phyloP scores from a whole-genome alignment of 2,797 vertebrate genomes.

The Crenichthys baileyi region DNA sequence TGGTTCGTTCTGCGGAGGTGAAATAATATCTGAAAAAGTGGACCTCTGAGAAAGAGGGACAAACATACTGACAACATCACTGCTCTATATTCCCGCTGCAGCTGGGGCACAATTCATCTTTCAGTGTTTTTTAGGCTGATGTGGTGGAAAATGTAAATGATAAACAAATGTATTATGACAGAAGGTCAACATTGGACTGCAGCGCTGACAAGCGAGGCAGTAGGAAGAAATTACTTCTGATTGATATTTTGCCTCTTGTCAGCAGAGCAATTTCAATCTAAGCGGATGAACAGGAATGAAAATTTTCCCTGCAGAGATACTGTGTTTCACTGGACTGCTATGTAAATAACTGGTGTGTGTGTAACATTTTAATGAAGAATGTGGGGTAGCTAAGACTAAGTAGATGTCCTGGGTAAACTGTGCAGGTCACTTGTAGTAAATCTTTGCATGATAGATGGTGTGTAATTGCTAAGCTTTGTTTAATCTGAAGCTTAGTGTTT shows the following conservation, averaged over 20 bases:
- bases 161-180: constrained; percentile 74
- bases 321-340: constrained; percentile 50
- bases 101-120: constrained; percentile 28
- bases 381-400: constrained; percentile 38
- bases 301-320: constrained; percentile 58
- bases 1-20: not conserved
- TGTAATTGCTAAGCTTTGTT: constrained; percentile 79
- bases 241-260: constrained; percentile 73
- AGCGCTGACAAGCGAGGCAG: constrained; percentile 57
- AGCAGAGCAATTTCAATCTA: constrained; percentile 65
- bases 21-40: constrained; percentile 19
- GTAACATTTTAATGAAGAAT: constrained; percentile 70
- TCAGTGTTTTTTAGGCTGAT: constrained; percentile 30
- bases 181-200: constrained; percentile 64
- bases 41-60: not conserved
- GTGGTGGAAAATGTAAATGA: constrained; percentile 64
- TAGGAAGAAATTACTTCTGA: constrained; percentile 65
- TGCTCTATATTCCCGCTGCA: constrained; percentile 51
- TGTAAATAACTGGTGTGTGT: constrained; percentile 61
- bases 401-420: constrained; percentile 61
- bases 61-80: constrained; percentile 9
- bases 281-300: constrained; percentile 58
- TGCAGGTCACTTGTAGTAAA: constrained; percentile 68
- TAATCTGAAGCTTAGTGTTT: constrained; percentile 76
- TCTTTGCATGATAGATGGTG: constrained; percentile 70